Base-by-base conservation (phyloP, 2,888 invertebrate genomes). In the Calameuta idolon region DNA sequence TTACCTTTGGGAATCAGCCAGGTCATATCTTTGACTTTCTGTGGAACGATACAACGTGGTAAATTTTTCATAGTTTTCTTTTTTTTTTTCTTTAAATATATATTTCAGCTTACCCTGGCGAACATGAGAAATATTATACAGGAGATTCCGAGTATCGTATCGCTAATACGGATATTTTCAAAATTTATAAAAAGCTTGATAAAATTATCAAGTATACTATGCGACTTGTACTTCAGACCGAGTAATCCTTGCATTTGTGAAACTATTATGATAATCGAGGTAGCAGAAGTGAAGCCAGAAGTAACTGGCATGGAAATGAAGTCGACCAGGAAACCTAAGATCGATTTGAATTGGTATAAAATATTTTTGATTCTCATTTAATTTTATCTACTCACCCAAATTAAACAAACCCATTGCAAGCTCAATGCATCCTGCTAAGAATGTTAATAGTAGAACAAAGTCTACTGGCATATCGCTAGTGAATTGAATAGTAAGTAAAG, bases 231-330 rank as follows among this genome's bases (percentile, higher is more conserved):
- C 84, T 93, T 93, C 55, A 97, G 92, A 12, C 97, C 97, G 37
- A 97, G 92, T 75, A 97, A 92, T 76, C 94, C 95, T 92, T 96
- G 96, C 23, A 96, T 84, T 92, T 97, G 97, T 11, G 95, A 94
- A 68, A 93, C 92, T 69, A 95, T 94, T 84, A 97, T 96, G 85
- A 96, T 96, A 15, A 96, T 90, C 0, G 97, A 95, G 33, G 96
- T 96, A 12, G 96, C 97, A 1, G 97, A 95, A 71, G 97, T 97
- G 90, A 97, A 97, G 1, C 96, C 97, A 83, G 95, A 95, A 31
- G 96, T 96, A 76, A 97, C 96, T 12, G 97, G 95, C 35, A 95
- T 93, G 0, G 97, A 96, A 85, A 97, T 97, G 88, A 97, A 95
- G 85, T 96, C 96, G 78, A 97, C 95, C 83, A 97, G 92, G 90